Evolutionary conservation across 2,888 invertebrate species (phyloP), one percentile per base, ranked within the genome.

Genomic region (Sinelater perroti): DNA sequence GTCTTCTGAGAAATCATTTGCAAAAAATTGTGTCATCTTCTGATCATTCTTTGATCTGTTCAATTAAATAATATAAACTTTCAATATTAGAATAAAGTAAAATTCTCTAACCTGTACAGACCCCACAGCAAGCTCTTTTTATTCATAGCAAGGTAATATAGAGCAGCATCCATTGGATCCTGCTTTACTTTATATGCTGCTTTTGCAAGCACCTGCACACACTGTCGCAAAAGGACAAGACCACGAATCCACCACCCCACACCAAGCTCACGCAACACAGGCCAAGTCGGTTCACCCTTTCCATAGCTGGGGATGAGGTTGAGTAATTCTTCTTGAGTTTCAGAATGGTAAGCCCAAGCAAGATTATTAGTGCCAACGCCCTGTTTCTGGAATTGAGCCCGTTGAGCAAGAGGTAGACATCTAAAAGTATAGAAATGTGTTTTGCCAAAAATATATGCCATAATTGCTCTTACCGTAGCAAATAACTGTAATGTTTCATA

Each of bases 341-440:
- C 98, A 0, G 98, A 98, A 78, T 99, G 99, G 80, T 95, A 98
- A 0, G 98, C 99, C 99, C 99, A 99, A 2, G 97, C 97, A 13
- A 98, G 84, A 78, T 97, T 95, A 67, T 95, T 91, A 6, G 89
- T 91, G 24, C 90, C 90, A 1, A 94, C 89, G 14, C 95, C 97
- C 63, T 89, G 88, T 49, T 90, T 89, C 71, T 95, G 94, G 63
- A 96, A 86, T 51, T 87, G 86, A 0, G 91, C 88, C 49, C 97
- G 83, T 75, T 97, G 97, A 0, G 88, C 90, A 6, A 96, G 81
- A 0, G 98, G 97, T 56, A 99, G 81, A 74, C 98, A 99, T 18
- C 95, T 87, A 47, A 14, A 57, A 55, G 21, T 24, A 31, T 24
- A 4, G 2, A 13, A 46, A 8, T 47, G 8, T 14, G 26, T 28